Conservation (phyloP, 1,140 invertebrate genomes). For the Xylocopa sonorina region DNA sequence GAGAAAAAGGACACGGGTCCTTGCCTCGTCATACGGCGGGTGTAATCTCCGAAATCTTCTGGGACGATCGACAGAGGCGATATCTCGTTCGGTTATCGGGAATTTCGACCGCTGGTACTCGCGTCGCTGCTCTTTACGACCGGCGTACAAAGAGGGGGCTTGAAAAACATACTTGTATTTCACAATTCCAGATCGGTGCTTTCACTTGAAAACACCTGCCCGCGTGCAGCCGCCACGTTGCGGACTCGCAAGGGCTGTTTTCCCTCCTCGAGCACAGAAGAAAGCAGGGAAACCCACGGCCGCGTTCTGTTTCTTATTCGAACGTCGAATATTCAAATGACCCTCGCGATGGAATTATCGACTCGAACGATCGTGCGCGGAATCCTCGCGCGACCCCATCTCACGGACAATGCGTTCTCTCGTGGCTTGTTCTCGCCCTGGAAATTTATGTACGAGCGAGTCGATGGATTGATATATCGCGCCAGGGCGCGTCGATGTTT, state of each 20-base stretch:
- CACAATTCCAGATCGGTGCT: constrained; percentile 38
- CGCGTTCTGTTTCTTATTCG: constrained; percentile 67
- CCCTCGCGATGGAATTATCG: constrained; percentile 60
- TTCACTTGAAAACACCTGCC: constrained; percentile 48
- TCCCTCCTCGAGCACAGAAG: constrained; percentile 1
- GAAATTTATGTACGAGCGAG: constrained; percentile 3
- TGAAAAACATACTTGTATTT: constrained; percentile 22
- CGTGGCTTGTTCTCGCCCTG: background rate
- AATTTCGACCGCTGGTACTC: constrained; percentile 29
- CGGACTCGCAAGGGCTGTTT: constrained; percentile 17
- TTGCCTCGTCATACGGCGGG: background rate
- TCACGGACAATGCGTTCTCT: background rate
- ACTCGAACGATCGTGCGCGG: constrained; percentile 40
- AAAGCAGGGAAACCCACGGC: background rate
- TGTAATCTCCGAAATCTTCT: constrained; percentile 52
- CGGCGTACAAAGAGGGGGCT: constrained; percentile 40
- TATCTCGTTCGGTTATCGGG: constrained; percentile 51
- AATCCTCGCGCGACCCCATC: constrained; percentile 58
- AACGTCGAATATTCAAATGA: constrained; percentile 76
- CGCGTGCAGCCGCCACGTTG: background rate
- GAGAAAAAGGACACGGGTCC: background rate
- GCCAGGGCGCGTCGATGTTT: background rate
- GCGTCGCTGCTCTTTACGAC: constrained; percentile 52
- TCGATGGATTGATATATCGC: background rate
- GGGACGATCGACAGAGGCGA: constrained; percentile 3